Evolutionary conservation across 2,113 vertebrate species (phyloP), one percentile per base, ranked within the genome.

Genomic region (Machaerirhynchus nigripectus): DNA sequence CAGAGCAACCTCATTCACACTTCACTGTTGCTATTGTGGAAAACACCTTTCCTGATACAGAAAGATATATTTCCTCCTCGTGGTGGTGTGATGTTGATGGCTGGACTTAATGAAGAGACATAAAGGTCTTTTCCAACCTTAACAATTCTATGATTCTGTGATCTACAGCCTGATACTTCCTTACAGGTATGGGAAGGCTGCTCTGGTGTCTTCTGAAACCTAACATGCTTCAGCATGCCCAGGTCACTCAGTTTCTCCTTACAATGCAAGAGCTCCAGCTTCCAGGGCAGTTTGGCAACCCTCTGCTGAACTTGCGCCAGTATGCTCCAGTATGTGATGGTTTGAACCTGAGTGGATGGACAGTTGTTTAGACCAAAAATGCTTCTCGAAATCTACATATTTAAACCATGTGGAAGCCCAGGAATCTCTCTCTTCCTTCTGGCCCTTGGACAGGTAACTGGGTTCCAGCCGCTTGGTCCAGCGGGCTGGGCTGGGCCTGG

Each of bases 61-160:
- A 70, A 22, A 63, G 35, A 70, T n/a, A 17, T 13, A 63, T 26
- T 56, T 79, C 17, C 21, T 70, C 20, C 14, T 17, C 24, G 11
- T 15, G 2, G 46, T 21, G 20, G 9, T 12, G 2, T 40, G 15
- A 33, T 33, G 15, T 28, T 1, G 1, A n/a, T 30, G 30, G 30
- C 22, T 49, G 21, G 35, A 49, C 9, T 49, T 64, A 26, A 15
- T 52, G 33, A 52, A 50, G 26, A 50, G 49, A 28, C 2, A 0
- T 17, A 63, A 71, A 47, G 30, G 24, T 55, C 16, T 63, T 30
- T 70, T 30, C 30, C n/a, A 47, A 16, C 16, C 40, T 63, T 35
- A 49, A 61, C 3, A 47, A 63, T 71, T 26, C 14, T 21, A 18
- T 17, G 11, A 49, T 22, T 31, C 56, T 35, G 10, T 49, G 42